Evolutionary conservation across 2,797 vertebrate species (phyloP).

Genomic region (Pipistrellus pygmaeus): DNA sequence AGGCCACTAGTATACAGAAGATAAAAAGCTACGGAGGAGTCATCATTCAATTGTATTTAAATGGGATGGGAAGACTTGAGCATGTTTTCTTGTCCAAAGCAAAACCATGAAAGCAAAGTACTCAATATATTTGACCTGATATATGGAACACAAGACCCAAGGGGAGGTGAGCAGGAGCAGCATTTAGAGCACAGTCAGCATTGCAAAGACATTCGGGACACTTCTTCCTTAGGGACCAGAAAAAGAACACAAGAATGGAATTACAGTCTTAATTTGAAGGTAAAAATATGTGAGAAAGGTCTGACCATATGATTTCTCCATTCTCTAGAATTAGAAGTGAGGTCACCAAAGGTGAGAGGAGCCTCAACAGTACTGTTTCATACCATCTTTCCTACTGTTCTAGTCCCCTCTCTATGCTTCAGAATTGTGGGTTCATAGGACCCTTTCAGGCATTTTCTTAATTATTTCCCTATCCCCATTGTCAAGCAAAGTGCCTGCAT

Average conservation of each 20-base stretch:
- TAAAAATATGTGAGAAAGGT: background rate
- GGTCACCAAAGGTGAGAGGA: background rate
- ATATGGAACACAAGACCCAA: background rate
- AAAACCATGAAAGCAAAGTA: background rate
- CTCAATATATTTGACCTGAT: background rate
- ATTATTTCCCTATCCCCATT: no score
- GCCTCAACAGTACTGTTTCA: no score
- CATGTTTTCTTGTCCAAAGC: background rate
- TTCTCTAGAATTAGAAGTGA: background rate
- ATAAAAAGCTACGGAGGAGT: background rate
- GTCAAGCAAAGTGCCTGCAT: background rate
- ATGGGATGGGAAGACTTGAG: background rate
- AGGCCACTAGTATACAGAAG: background rate
- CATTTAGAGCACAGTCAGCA: background rate
- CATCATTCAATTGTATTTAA: background rate
- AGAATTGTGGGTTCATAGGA: no score
- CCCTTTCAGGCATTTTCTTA: no score
- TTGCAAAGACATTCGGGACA: background rate
- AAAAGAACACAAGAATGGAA: background rate
- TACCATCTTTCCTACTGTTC: no score
- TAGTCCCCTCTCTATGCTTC: no score
- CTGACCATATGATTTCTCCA: background rate
- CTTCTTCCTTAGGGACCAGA: background rate
- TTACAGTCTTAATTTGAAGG: background rate
- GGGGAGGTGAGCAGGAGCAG: background rate